Evolutionary conservation across 2,797 vertebrate genomes (phyloP).

Genomic region (Pipistrellus pygmaeus): DNA sequence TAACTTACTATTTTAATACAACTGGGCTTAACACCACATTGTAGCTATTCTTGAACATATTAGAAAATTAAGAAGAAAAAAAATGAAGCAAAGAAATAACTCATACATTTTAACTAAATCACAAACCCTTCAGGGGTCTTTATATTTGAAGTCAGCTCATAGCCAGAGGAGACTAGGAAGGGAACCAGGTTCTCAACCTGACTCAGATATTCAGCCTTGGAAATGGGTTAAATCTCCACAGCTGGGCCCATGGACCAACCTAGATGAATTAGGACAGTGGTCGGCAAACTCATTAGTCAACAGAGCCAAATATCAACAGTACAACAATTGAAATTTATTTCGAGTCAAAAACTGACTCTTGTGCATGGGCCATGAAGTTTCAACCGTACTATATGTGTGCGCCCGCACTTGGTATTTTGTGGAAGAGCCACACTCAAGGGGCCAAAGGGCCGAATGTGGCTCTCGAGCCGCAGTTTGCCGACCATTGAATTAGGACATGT

Average conservation of each 20-base stretch:
- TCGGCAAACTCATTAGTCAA: too few relatives aligned
- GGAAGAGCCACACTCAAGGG: too few relatives aligned
- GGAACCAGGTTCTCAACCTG: not conserved
- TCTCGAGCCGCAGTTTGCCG: too few relatives aligned
- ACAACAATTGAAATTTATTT: too few relatives aligned
- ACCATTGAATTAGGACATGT: not conserved
- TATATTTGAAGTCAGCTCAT: not conserved
- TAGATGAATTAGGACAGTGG: not conserved
- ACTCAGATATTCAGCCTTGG: not conserved
- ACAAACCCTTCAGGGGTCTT: not conserved
- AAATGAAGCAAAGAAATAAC: conserved; percentile 29
- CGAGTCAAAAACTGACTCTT: too few relatives aligned
- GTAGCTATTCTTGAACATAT: not conserved
- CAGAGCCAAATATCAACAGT: too few relatives aligned
- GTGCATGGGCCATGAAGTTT: too few relatives aligned
- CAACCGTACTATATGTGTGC: too few relatives aligned
- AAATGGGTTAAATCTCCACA: not conserved
- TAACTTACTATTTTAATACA: not conserved
- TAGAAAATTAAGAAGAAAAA: not conserved
- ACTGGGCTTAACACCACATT: not conserved
- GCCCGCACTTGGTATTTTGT: too few relatives aligned
- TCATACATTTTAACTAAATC: conserved; percentile 13
- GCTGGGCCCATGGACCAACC: not conserved
- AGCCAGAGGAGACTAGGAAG: not conserved
- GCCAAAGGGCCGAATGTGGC: too few relatives aligned